phyloP scores from a whole-genome alignment of 2,113 vertebrate genomes.

The Phalacrocorax aristotelis region DNA sequence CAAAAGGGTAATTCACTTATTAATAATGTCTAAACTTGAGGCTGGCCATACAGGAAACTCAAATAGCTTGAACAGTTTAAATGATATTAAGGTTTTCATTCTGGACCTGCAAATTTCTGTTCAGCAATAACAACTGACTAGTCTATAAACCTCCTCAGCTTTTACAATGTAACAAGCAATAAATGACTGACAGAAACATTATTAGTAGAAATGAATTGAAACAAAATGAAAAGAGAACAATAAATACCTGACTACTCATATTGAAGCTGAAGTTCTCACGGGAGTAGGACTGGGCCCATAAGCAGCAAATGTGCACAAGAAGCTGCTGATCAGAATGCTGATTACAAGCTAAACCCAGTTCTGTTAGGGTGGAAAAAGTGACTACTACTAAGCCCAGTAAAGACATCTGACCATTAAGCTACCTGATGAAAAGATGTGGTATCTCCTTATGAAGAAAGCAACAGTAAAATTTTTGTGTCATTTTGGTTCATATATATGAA shows the following conservation, averaged over 20 bases:
- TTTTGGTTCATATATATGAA: background rate
- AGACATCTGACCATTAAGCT: background rate
- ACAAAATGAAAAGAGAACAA: background rate
- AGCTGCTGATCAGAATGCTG: background rate
- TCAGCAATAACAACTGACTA: background rate
- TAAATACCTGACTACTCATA: background rate
- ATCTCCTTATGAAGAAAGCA: background rate
- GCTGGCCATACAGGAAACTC: background rate
- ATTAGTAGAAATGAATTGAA: background rate
- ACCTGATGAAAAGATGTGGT: background rate
- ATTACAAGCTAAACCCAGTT: background rate
- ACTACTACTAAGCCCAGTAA: background rate
- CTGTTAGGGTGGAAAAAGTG: background rate
- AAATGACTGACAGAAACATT: background rate
- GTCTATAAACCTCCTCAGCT: background rate
- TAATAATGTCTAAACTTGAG: background rate
- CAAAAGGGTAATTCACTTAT: conserved; percentile 7
- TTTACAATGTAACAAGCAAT: background rate
- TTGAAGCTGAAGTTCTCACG: background rate
- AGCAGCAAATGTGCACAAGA: background rate
- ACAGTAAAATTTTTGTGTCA: background rate
- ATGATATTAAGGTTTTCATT: background rate
- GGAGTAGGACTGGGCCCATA: background rate
- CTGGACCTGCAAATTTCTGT: background rate
- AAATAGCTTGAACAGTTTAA: background rate